phyloP scores from a whole-genome alignment of 1,140 invertebrate species.

The Teleopsis dalmanni region DNA sequence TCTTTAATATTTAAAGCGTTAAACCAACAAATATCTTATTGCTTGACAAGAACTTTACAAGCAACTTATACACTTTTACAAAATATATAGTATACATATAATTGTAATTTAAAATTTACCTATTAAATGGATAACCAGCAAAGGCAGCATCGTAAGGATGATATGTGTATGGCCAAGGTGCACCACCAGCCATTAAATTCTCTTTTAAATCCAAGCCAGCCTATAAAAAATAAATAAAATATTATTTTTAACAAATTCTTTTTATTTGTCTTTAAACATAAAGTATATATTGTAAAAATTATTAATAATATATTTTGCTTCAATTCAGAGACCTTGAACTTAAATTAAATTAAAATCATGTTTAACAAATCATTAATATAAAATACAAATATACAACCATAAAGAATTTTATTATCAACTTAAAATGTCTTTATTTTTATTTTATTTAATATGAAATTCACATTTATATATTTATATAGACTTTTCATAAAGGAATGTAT shows the following conservation, averaged over 20 bases:
- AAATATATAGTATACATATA: too few relatives aligned
- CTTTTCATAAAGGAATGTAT: too few relatives aligned
- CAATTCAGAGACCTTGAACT: conserved; percentile 31
- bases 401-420: too few relatives aligned
- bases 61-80: too few relatives aligned
- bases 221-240: conserved; percentile 22
- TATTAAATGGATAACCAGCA: conserved; percentile 85
- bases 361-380: conserved; percentile 38
- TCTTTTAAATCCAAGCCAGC: conserved; percentile 76
- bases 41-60: too few relatives aligned
- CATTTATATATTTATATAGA: too few relatives aligned
- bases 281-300: not conserved
- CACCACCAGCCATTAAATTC: conserved; percentile 71
- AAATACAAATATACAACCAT: too few relatives aligned
- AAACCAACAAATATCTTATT: too few relatives aligned
- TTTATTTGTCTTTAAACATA: not conserved
- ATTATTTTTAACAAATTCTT: not conserved
- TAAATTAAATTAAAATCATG: conserved; percentile 37
- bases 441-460: too few relatives aligned
- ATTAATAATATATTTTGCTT: not conserved
- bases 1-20: too few relatives aligned
- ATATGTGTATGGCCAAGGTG: conserved; percentile 81
- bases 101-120: too few relatives aligned
- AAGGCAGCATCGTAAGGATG: conserved; percentile 84
- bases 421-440: too few relatives aligned